Evolutionary conservation across 2,113 vertebrate genomes (phyloP), one percentile per base, ranked within the genome.

Genomic region (Odocoileus hemionus): DNA sequence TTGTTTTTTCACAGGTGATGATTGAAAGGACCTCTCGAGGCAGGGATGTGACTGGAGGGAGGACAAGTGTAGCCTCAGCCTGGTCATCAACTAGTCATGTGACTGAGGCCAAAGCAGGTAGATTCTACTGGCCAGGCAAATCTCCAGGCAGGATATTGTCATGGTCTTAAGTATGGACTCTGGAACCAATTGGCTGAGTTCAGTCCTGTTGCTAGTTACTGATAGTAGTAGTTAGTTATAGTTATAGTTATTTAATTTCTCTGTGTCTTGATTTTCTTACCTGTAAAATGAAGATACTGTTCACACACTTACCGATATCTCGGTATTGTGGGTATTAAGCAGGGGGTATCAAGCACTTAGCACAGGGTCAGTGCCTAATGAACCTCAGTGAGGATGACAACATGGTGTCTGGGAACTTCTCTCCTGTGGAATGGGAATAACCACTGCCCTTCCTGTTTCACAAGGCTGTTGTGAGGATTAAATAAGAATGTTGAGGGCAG

Each of bases 351-450:
- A 39, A 39, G 30, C 1, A 15, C 39, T 83, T 23, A 8, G 64
- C 7, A 26, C 12, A 5, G 1, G 26, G 0, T 3, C 45, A 2
- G 36, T 11, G 2, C 43, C 28, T 70, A 47, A 14, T 1, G n/a
- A 30, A 23, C 1, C 5, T 58, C 21, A 12, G 30, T 26, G 1
- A 26, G 7, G 1, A 1, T 11, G 43, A 30, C 4, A 0, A 15
- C 0, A 0, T 47, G 33, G 14, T 8, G 1, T 45, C 15, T 86
- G 2, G 7, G 47, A 12, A 4, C 25, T 10, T 92, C 45, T 95
- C 7, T 14, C 33, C 80, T 30, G 57, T 33, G 17, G 39, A 36
- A 4, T 52, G 30, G 45, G 36, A 52, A 15, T 47, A 5, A 6
- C 45, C 43, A 10, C 58, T 28, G 7, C 23, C 23, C 36, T 50